A percentile compares a stretch with the other conserved stretches of the same genome.
These are phyloP conservation scores for Dyspetes luteomarginatus DNA, from an alignment of 2,888 invertebrate species.

Conservation along the genomic window DNA sequence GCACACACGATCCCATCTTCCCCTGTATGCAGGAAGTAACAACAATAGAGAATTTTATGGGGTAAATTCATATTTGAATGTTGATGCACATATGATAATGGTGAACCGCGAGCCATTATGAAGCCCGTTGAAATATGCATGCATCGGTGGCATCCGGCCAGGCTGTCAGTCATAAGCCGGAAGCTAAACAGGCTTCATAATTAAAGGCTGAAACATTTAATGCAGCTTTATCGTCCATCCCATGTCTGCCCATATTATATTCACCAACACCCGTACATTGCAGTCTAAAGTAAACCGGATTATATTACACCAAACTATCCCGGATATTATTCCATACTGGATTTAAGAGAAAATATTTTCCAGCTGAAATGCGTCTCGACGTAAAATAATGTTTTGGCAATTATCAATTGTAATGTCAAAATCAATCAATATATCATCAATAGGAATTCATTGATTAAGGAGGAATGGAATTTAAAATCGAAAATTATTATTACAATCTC, in stretches of 20 bases:
- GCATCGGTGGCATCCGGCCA: background rate
- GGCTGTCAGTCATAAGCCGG: background rate
- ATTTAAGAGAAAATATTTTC: background rate
- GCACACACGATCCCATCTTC: too few species aligned
- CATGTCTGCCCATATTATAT: background rate
- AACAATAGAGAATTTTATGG: constrained; percentile 38
- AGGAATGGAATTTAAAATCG: too few species aligned
- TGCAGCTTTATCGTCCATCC: background rate
- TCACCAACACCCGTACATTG: background rate
- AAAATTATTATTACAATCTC: too few species aligned
- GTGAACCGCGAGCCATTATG: constrained; percentile 23
- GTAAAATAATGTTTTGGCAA: too few species aligned
- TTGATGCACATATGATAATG: constrained; percentile 10
- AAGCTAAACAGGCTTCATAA: constrained; percentile 36
- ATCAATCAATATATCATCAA: too few species aligned
- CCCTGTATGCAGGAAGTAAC: too few species aligned
- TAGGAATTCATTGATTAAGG: too few species aligned
- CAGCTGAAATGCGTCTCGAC: background rate
- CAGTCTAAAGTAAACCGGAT: constrained; percentile 1
- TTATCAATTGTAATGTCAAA: too few species aligned
- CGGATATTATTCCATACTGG: background rate
- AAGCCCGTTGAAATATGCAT: background rate
- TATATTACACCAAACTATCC: background rate
- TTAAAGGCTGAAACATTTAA: constrained; percentile 42
- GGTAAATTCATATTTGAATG: constrained; percentile 24